These are phyloP conservation scores for Synodontis membranacea DNA, from an alignment of 2,113 vertebrate genomes.

Conservation along the genomic window DNA sequence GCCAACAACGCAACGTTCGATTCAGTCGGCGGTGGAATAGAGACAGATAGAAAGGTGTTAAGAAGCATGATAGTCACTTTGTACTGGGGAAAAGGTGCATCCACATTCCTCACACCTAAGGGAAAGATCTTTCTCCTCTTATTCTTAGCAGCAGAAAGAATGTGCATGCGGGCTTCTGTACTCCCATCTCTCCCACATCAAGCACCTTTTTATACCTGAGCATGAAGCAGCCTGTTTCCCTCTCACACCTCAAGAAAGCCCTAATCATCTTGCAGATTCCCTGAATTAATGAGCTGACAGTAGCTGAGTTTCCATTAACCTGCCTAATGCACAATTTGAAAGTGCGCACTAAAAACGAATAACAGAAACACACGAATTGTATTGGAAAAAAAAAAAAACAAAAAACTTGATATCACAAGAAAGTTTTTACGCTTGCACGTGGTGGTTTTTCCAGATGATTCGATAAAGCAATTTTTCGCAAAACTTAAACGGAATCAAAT, in stretches of 20 bases:
- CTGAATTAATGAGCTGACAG: slow-evolving; percentile 16
- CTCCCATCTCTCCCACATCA: neutral
- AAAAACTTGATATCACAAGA: too few relatives aligned
- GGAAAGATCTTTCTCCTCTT: neutral
- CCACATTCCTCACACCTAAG: slow-evolving; percentile 22
- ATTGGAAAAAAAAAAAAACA: too few relatives aligned
- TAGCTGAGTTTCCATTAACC: too few relatives aligned
- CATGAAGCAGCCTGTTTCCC: slow-evolving; percentile 9
- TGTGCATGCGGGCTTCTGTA: neutral
- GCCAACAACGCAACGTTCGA: neutral
- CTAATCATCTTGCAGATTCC: slow-evolving; percentile 9
- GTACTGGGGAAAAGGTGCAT: slow-evolving; percentile 29
- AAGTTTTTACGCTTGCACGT: too few relatives aligned
- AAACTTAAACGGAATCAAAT: too few relatives aligned
- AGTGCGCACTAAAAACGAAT: too few relatives aligned
- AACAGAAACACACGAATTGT: too few relatives aligned
- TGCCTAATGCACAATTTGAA: too few relatives aligned
- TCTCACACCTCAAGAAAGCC: neutral
- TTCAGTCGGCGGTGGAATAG: neutral
- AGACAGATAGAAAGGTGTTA: slow-evolving; percentile 12
- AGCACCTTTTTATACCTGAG: slow-evolving; percentile 14
- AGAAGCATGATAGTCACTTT: neutral
- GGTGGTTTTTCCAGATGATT: too few relatives aligned
- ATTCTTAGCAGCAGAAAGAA: neutral
- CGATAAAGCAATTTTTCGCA: too few relatives aligned